Percentiles rank a stretch among this genome's conserved stretches.
Conservation (phyloP, 2,113 vertebrate species). For the Rhizomys pruinosus region DNA sequence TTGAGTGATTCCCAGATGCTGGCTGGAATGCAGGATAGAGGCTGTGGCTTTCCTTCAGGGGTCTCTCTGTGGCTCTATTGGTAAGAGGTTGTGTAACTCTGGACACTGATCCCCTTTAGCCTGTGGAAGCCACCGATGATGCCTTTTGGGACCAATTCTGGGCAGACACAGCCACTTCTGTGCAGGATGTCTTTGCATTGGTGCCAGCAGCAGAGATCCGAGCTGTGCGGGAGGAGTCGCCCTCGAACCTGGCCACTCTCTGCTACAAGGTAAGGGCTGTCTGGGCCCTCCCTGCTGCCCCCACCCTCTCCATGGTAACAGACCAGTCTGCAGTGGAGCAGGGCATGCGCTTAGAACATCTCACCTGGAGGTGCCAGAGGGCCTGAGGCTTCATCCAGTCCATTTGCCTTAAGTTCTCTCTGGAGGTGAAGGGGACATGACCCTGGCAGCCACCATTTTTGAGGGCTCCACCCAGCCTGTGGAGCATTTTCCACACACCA, state of each 20-base stretch:
- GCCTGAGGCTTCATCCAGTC: not conserved
- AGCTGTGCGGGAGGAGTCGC: slow-evolving; percentile 97
- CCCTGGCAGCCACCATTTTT: fast-evolving
- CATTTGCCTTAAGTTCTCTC: no score
- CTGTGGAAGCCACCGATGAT: slow-evolving; percentile 98
- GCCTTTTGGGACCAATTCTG: slow-evolving; percentile 99
- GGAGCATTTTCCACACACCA: not conserved
- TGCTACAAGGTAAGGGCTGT: slow-evolving; percentile 95
- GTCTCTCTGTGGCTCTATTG: not conserved
- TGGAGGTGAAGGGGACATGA: no score
- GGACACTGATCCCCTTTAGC: slow-evolving; percentile 84
- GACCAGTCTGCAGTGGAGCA: not conserved
- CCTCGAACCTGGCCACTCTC: slow-evolving; percentile 97
- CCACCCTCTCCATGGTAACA: not conserved
- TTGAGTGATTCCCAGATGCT: not conserved
- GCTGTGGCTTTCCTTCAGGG: not conserved
- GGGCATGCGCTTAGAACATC: not conserved
- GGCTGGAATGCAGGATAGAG: not conserved
- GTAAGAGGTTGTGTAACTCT: not conserved
- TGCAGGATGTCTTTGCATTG: slow-evolving; percentile 98
- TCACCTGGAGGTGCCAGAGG: not conserved
- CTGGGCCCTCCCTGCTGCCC: not conserved
- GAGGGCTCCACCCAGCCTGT: not conserved
- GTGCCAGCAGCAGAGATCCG: slow-evolving; percentile 98
- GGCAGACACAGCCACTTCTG: slow-evolving; percentile 96